Evolutionary conservation across 2,113 vertebrate genomes (phyloP), one percentile per base, ranked within the genome.

Genomic region (Notechis scutatus): DNA sequence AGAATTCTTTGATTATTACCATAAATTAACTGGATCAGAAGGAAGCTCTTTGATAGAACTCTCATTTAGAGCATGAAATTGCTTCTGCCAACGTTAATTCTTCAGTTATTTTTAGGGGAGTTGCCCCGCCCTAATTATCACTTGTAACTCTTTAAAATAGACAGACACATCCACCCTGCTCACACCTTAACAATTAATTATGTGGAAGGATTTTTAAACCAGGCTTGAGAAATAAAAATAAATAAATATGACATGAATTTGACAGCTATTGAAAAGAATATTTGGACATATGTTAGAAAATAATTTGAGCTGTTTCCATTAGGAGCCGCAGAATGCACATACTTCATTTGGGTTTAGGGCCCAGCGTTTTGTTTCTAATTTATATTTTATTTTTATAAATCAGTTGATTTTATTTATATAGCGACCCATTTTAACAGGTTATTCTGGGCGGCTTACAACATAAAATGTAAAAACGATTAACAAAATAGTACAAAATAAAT

Each of bases 31-130:
- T 85, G 5, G 88, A 91, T 85, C 54, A 89, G 24, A 24, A 89
- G 23, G 2, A 91, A 85, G 59, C 87, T 89, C 29, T n/a, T 93
- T 34, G 74, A 42, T 5, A 39, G 23, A 52, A 34, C 56, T 87
- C 56, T 93, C 45, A 90, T 54, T 61, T 42, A 26, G 56, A 26
- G 29, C 52, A 45, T 50, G 45, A 52, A 87, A 74, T 88, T 26
- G 59, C 47, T 69, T 54, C 56, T 59, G 64, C 45, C 69, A 93
- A 29, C 57, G 64, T 59, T 93, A 55, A 89, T 89, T 91, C 55
- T 93, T 88, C 69, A 57, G n/a, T 89, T 93, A 89, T 89, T 91
- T 91, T 85, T 85, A 85, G 56, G 64, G n/a, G 52, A 42, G 59
- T 92, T 39, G 0, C 3, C 24, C 12, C 21, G 0, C 7, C 87